Conservation (phyloP, 64 coral and sea anemone species). For the Trachythela sp. region DNA sequence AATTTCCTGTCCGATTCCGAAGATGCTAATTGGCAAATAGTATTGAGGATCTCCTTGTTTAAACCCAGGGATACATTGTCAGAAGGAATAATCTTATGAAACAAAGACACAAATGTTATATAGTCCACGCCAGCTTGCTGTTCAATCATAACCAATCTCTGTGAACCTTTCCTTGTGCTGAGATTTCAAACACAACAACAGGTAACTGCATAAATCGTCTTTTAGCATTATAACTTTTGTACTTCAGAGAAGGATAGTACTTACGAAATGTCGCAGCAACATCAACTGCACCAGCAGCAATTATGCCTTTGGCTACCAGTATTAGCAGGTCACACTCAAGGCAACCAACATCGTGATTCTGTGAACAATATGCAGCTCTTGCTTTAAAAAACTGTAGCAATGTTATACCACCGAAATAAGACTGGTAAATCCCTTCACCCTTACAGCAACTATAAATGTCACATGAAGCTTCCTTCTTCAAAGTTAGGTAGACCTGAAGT, state of each 20-base stretch:
- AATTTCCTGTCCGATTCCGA: conserved; percentile 30
- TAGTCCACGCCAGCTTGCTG: conserved; percentile 15
- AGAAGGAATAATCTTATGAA: conserved; percentile 24
- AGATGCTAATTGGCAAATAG: conserved; percentile 17
- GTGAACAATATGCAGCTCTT: conserved; percentile 17
- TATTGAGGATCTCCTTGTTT: neutral
- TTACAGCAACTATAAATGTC: conserved; percentile 41
- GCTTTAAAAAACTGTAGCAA: conserved; percentile 37
- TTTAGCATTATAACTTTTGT: conserved; percentile 23
- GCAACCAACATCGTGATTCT: conserved; percentile 27
- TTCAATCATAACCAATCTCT: neutral
- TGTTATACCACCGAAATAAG: neutral
- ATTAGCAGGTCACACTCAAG: conserved; percentile 33
- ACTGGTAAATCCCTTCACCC: conserved; percentile 42
- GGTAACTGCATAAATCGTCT: conserved; percentile 53
- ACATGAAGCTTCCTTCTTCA: conserved; percentile 8
- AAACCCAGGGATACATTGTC: neutral
- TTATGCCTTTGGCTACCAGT: conserved; percentile 32
- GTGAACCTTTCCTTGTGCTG: conserved; percentile 18
- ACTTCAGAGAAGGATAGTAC: conserved; percentile 17
- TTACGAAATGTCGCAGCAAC: conserved; percentile 27
- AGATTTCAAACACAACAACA: conserved; percentile 51
- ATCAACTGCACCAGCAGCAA: conserved; percentile 16
- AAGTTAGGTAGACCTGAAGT: conserved; percentile 16
- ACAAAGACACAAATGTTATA: conserved; percentile 17